Base-by-base conservation (phyloP, 2,888 invertebrate species). In the Aleiodes testaceus region DNA sequence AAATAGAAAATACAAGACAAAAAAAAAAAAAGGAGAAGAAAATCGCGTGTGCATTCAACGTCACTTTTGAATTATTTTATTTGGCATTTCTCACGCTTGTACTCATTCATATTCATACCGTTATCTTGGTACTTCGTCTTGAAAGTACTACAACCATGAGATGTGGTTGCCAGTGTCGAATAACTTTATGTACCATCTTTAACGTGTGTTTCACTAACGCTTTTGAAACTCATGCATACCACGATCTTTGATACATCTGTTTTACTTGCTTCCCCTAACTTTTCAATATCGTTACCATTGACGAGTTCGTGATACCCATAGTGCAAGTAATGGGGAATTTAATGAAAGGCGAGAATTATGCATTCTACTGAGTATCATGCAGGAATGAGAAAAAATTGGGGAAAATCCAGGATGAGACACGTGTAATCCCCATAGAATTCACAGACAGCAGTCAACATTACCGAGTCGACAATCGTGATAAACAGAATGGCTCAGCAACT, bases 31-130 rank as follows among this genome's bases (percentile, higher is more conserved):
- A 16, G 20, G n/a, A n/a, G n/a, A n/a, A 53, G 61, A 66, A 49
- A 52, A 53, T 44, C 11, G 42, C 22, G 22, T 66, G 66, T 66
- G 49, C 49, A 36, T 47, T 49, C 61, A 50, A 69, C 69, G 64
- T 70, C 45, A 53, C 49, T 53, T 61, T 53, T 65, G 47, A 30
- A 70, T 65, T 65, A 70, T 70, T 70, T 70, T 72, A 64, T 49
- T 69, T 69, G 47, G 20, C 78, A 73, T 79, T 80, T 79, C 77
- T 76, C 69, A 68, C 47, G 66, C 50, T 44, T 59, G 49, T 36
- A 47, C 76, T 84, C 80, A 82, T 84, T 84, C 82, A 84, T 84
- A 84, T 84, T 84, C 84, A 84, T 82, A 78, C 72, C 77, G 72
- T 72, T 75, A 77, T 70, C 70, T 77, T 71, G 73, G 79, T 77